Evolutionary conservation across 1,140 invertebrate species (phyloP).

Genomic region (Diabrotica undecimpunctata): DNA sequence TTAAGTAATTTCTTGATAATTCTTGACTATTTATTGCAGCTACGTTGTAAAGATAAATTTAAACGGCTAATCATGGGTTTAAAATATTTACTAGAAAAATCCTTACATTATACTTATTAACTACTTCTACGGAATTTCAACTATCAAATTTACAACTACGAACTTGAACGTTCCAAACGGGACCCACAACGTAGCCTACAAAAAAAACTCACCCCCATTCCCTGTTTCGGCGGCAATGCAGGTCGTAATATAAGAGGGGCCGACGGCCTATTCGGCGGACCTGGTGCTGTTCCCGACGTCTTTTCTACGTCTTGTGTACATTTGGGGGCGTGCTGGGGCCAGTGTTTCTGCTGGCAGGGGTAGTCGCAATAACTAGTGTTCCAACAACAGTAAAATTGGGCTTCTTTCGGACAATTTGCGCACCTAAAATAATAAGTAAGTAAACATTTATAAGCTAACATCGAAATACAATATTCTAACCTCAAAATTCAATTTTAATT

Average conservation of each 20-base stretch:
- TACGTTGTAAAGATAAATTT: no score
- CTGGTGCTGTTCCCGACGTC: slow-evolving; percentile 21
- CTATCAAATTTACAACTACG: slow-evolving; percentile 15
- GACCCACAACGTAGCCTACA: slow-evolving; percentile 21
- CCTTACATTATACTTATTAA: no score
- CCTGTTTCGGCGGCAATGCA: slow-evolving; percentile 27
- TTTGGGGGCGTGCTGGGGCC: slow-evolving; percentile 57
- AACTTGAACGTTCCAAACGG: neutral
- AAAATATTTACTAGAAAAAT: no score
- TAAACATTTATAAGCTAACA: neutral
- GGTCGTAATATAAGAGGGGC: slow-evolving; percentile 32
- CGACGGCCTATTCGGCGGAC: slow-evolving; percentile 12
- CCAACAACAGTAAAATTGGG: slow-evolving; percentile 91
- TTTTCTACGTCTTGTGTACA: slow-evolving; percentile 38
- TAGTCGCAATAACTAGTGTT: slow-evolving; percentile 91
- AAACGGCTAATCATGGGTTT: no score
- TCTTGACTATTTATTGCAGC: no score
- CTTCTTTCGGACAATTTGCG: slow-evolving; percentile 78
- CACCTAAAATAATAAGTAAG: slow-evolving; percentile 51
- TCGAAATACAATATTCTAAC: no score
- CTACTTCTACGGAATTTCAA: neutral
- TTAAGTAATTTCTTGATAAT: no score
- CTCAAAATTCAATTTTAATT: no score
- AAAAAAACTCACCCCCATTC: slow-evolving; percentile 34
- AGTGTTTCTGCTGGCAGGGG: slow-evolving; percentile 72